Conservation (phyloP, 2,797 vertebrate species). For the Acanthiza pusilla region DNA sequence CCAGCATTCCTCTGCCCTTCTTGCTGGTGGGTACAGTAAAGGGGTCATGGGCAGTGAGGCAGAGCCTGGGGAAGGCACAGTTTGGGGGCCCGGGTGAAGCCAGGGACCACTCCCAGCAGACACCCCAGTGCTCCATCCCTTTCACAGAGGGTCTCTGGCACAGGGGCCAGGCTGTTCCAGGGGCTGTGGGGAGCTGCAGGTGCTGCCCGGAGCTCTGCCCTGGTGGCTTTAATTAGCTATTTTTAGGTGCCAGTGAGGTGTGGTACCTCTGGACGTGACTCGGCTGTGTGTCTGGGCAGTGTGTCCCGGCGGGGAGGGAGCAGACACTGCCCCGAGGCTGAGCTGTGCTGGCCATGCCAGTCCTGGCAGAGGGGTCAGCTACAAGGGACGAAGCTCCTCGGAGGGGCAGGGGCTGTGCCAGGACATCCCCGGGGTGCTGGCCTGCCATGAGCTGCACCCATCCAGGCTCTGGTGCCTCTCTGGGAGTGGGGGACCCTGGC, state of each 20-base stretch:
- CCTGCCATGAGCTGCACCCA: neutral
- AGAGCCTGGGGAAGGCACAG: neutral
- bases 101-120: neutral
- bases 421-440: neutral
- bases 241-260: neutral
- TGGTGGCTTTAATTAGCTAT: neutral
- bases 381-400: fast-evolving
- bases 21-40: fast-evolving
- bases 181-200: neutral
- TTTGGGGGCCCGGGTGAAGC: fast-evolving
- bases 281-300: fast-evolving
- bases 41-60: neutral
- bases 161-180: neutral
- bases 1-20: neutral
- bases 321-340: fast-evolving
- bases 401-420: fast-evolving
- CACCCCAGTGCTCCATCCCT: neutral
- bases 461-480: fast-evolving
- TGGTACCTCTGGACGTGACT: neutral
- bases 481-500: neutral
- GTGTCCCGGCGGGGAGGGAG: neutral
- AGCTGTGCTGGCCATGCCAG: neutral
- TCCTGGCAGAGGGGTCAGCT: fast-evolving
- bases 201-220: neutral
- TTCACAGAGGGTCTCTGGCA: fast-evolving